Conservation (phyloP, 2,888 invertebrate species). For the Caenorhabditis afra region DNA sequence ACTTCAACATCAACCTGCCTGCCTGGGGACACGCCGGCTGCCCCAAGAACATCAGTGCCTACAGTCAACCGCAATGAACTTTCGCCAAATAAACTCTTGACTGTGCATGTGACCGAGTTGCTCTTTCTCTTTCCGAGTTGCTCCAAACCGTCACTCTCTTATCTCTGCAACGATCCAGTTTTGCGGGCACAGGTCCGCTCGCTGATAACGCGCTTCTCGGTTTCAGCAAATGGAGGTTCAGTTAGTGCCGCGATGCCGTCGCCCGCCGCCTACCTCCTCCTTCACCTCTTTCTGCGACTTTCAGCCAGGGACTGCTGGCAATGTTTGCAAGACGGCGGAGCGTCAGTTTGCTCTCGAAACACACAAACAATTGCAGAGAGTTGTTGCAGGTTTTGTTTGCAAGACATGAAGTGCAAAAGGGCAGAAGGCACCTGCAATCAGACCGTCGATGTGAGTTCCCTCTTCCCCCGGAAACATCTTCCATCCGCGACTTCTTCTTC, state of each 20-base stretch:
- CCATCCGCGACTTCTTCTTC: not conserved
- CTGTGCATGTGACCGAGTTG: not conserved
- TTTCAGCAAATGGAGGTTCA: too few species aligned
- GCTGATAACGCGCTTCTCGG: not conserved
- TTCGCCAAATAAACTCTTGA: not conserved
- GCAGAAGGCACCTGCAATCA: not conserved
- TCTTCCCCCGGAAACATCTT: not conserved
- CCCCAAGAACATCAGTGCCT: slow-evolving; percentile 42
- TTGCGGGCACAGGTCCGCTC: slow-evolving; percentile 5
- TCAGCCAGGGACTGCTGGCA: slow-evolving; percentile 28
- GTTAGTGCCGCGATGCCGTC: too few species aligned
- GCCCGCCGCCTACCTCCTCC: slow-evolving; percentile 12
- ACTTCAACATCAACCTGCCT: slow-evolving; percentile 50
- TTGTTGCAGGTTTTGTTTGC: slow-evolving; percentile 38
- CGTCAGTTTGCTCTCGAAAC: slow-evolving; percentile 18
- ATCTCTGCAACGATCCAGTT: not conserved
- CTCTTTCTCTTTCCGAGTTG: not conserved
- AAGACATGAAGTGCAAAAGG: slow-evolving; percentile 13
- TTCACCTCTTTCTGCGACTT: slow-evolving; percentile 35
- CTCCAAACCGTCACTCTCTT: too few species aligned
- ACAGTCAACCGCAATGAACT: slow-evolving; percentile 29
- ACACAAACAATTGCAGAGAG: not conserved
- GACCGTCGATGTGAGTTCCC: slow-evolving; percentile 23
- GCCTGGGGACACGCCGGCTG: slow-evolving; percentile 53
- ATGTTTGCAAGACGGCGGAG: slow-evolving; percentile 19